Evolutionary conservation across 2,113 vertebrate species (phyloP), one percentile per base, ranked within the genome.

Genomic region (Turdus rufiventris): DNA sequence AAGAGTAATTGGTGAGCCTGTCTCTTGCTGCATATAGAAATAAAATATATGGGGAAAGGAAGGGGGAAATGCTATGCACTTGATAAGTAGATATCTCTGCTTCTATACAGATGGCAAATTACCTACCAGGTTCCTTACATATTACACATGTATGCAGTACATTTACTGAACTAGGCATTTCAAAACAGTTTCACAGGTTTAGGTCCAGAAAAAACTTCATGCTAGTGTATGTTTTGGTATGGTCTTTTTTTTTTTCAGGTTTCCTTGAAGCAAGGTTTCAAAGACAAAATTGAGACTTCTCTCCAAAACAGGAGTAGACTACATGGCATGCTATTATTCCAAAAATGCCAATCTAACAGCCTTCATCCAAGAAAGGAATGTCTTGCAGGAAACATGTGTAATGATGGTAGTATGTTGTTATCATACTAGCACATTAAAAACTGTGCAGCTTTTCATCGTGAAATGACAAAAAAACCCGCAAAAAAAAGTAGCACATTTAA

Each of bases 241-340:
- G 0, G 23, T 51, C 2, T 57, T 76, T 76, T 62, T 62, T 33
- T 16, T 10, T n/a, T 14, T 20, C 15, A 4, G 0, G 0, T 63
- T 88, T 82, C 12, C 53, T 36, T 51, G 40, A 63, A 67, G 50
- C 10, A 75, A 8, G 14, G 6, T 85, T 90, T 79, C 36, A 68
- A 89, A 86, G n/a, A 57, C 9, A 72, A 38, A 61, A 42, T 12
- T 66, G 43, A 82, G 70, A 50, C 31, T 72, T 47, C 48, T 56
- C 36, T 85, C 34, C 6, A 5, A 88, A 85, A 51, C 7, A 60
- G 28, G 8, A 67, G n/a, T 23, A 92, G 48, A 81, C 12, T 34
- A 48, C 33, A 28, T 8, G 33, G 54, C 18, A 60, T 1, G 3
- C 6, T 45, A 31, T 38, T 75, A 78, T 23, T 79, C 6, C 23